Evolutionary conservation across 1,140 invertebrate species (phyloP), one percentile per base, ranked within the genome.

Genomic region (Ditylenchus dipsaci): DNA sequence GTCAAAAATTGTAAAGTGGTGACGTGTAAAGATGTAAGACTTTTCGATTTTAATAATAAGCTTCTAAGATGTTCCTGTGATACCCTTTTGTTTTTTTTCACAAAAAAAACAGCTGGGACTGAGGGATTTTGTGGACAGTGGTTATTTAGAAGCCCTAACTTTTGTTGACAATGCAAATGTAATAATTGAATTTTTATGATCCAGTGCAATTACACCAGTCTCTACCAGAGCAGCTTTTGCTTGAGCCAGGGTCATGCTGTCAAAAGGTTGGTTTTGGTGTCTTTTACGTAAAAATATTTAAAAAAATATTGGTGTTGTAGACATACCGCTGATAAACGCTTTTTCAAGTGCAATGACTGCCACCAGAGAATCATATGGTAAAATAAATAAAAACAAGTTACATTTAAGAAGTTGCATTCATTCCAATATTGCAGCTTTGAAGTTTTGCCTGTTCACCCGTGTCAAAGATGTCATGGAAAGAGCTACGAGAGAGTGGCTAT

Each of bases 401-500:
- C n/a, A n/a, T n/a, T n/a, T n/a, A n/a, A n/a, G n/a, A n/a, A n/a
- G n/a, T 38, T 38, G 11, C 11, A 38, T 38, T 38, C 11, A 5
- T 3, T 38, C 3, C 3, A 38, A 38, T 5, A 5, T 38, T 38
- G 33, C 33, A 38, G 33, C 38, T 78, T 71, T 57, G 73, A 62
- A 19, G 33, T 75, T 26, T 59, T 78, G 49, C 77, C 77, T 9
- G 47, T 53, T 1, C 77, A 70, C 30, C 77, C 76, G 23, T 78
- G 77, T 56, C 15, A 77, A 76, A 27, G 42, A 8, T 77, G 76
- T 63, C 49, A 63, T 23, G 61, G 53, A 1, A 75, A 68, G 17
- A 57, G 78, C 38, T 78, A 63, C 63, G 68, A 76, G 19, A 69
- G 77, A 21, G 77, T 78, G 5, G 72, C 76, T 23, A 80, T 80